Base-by-base conservation (phyloP, 2,113 vertebrate genomes). In the Zeus faber region DNA sequence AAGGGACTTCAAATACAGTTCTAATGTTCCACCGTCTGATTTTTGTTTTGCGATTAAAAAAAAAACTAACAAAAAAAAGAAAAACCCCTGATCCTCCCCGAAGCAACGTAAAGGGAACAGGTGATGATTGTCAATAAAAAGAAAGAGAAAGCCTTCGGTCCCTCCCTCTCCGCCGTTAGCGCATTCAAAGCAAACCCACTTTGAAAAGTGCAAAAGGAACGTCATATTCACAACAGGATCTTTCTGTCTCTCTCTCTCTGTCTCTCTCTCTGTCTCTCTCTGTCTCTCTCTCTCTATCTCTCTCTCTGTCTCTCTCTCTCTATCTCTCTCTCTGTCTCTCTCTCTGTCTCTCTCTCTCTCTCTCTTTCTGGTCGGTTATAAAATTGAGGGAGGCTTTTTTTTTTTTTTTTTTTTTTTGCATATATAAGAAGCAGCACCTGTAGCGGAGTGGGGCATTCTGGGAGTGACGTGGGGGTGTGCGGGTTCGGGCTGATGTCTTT, bases 371-470 rank as follows among this genome's bases (percentile, higher is more conserved):
- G 72, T 80, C 39, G 47, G 54, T 80, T 61, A 74, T 77, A 77
- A 74, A 75, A 80, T 81, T 61, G 85, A 83, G 74, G 74, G 62
- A 87, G 84, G 79, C 77, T 82, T 87, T 79, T n/a, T n/a, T n/a
- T n/a, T n/a, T n/a, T n/a, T n/a, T n/a, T n/a, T n/a, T n/a, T 37
- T 82, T 91, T 91, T 37, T 82, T 91, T 91, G 89, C 89, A 89
- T 90, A 91, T 89, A 86, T 86, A 78, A 85, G 72, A 89, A 89
- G 88, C 88, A 89, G 89, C 89, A 91, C 88, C 90, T 88, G 85
- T 76, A 85, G 82, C 65, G 57, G 67, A 77, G 67, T 72, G 65
- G 79, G 65, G 57, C 70, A 77, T 79, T 75, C 73, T 56, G 50
- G 70, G 45, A 48, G 37, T 46, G 47, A 43, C 57, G 72, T 57